phyloP scores from a whole-genome alignment of 2,113 vertebrate species.

The Recurvirostra avosetta region DNA sequence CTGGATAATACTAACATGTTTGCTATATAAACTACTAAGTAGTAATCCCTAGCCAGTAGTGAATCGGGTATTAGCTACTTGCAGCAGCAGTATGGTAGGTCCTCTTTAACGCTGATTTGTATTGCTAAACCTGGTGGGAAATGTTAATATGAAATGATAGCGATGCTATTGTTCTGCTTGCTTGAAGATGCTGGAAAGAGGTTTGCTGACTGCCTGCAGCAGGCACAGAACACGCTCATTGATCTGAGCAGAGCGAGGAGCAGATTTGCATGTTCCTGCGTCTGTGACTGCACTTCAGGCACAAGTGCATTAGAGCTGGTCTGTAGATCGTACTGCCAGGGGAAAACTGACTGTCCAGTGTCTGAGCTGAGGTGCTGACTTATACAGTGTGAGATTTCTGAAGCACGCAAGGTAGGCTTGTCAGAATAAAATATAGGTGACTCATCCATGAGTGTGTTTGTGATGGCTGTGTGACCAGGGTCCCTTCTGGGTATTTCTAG shows the following conservation, averaged over 20 bases:
- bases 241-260: not conserved
- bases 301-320: not conserved
- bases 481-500: not conserved
- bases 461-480: not conserved
- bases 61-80: not conserved
- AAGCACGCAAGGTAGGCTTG: not conserved
- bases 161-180: not conserved
- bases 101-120: not conserved
- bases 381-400: not conserved
- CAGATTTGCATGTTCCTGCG: accelerated
- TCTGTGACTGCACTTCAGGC: not conserved
- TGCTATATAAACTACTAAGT: not conserved
- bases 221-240: not conserved
- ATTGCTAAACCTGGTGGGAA: not conserved
- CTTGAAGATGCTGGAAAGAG: not conserved
- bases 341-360: not conserved
- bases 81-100: not conserved
- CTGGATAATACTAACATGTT: not conserved
- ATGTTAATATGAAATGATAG: not conserved
- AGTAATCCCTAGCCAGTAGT: not conserved
- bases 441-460: not conserved
- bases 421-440: not conserved
- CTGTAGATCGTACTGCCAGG: not conserved
- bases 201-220: not conserved
- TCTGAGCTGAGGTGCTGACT: not conserved